These are phyloP conservation scores for Cinclus cinclus DNA, from an alignment of 2,113 vertebrate species.

Conservation along the genomic window DNA sequence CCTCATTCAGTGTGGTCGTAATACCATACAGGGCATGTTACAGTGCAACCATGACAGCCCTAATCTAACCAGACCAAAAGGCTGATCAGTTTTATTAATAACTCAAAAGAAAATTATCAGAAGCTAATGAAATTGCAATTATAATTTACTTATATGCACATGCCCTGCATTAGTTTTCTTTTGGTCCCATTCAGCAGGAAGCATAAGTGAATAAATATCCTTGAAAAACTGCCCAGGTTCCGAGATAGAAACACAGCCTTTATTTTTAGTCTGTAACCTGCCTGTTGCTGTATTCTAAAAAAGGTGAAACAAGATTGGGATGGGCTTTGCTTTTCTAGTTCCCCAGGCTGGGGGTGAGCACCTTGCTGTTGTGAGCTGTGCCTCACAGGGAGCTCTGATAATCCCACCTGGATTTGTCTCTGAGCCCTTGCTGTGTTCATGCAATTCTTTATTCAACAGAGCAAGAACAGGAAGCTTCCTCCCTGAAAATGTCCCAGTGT, in stretches of 20 bases:
- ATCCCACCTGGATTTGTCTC: not conserved
- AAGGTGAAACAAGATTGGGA: not conserved
- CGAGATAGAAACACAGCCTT: not conserved
- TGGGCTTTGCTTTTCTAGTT: not conserved
- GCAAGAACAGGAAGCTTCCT: not conserved
- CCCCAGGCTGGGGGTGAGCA: not conserved
- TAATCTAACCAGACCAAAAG: not conserved
- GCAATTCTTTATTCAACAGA: not conserved
- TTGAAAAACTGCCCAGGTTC: not conserved
- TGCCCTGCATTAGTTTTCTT: not conserved
- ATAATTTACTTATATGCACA: not conserved
- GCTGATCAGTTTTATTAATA: not conserved
- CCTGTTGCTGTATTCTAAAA: not conserved
- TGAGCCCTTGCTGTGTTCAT: not conserved
- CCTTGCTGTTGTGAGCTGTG: not conserved
- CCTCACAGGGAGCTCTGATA: not conserved
- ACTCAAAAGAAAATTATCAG: not conserved
- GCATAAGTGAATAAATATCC: not conserved
- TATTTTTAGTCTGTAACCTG: not conserved
- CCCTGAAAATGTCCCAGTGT: not conserved
- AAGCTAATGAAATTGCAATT: not conserved
- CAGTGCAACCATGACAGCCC: not conserved
- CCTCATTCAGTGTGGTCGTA: not conserved
- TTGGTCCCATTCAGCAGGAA: not conserved
- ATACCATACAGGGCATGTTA: not conserved